Base-by-base conservation (phyloP, 2,797 vertebrate genomes). In the Coilia nasus region DNA sequence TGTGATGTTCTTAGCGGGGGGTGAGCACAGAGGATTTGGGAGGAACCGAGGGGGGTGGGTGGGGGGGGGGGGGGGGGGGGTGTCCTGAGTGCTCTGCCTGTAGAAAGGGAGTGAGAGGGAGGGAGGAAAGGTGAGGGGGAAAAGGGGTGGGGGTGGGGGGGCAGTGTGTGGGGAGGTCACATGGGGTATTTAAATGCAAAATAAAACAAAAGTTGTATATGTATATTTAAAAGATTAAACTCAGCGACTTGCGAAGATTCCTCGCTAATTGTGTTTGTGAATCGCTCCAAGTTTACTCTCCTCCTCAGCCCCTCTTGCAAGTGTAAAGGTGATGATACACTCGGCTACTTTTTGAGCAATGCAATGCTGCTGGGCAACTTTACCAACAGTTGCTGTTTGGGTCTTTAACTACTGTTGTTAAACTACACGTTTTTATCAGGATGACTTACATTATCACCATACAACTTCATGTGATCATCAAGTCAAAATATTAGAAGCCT, bases 201-300 rank as follows among this genome's bases (percentile, higher is more conserved):
- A 80, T 31, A 85, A 90, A 41, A 41, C 35, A 92, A 91, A 82
- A 59, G 59, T 59, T 82, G 91, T 93, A 93, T 92, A 94, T 95
- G 94, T 93, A 94, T 95, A 95, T 95, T 95, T 95, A 94, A 95
- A 92, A 87, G 84, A 96, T 94, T 94, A 95, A 96, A 94, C 92
- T 94, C 92, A 92, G 92, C 88, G 90, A 91, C 92, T 94, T 93
- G 93, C 91, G 87, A 91, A 92, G 91, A 88, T 54, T 88, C 83
- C n/a, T 60, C 67, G 85, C 84, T 23, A 78, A 86, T 87, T 83
- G 83, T 25, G 62, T 71, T 28, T 83, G 60, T 28, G 19, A 23
- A 67, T 25, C 23, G 10, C 21, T 83, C 60, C 19, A 11, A n/a
- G 81, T 17, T 46, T 60, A n/a, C n/a, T 14, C 35, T 41, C 35